phyloP scores from a whole-genome alignment of 2,797 vertebrate species.

The Dicrostonyx torquatus region DNA sequence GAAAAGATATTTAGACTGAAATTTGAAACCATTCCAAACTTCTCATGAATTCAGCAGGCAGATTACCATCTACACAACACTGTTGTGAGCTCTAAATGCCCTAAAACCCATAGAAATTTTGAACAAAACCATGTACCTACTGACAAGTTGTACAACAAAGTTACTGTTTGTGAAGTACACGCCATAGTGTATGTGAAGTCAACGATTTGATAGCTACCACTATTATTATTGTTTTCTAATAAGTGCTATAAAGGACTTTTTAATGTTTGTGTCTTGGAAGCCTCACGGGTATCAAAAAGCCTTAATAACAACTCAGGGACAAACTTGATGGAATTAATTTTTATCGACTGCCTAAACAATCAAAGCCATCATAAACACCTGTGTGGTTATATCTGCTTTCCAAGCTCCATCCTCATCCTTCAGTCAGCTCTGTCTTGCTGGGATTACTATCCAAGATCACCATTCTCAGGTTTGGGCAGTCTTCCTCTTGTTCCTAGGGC shows the following conservation, averaged over 20 bases:
- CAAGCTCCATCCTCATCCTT: background rate
- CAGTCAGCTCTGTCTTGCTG: background rate
- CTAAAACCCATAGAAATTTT: background rate
- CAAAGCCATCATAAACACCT: background rate
- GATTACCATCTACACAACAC: background rate
- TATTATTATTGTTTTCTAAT: background rate
- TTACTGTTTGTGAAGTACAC: background rate
- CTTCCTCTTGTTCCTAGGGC: background rate
- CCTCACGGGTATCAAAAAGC: background rate
- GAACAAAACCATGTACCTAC: background rate
- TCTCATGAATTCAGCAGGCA: background rate
- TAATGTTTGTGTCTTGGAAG: background rate
- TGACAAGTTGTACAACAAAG: background rate
- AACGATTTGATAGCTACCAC: background rate
- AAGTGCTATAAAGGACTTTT: background rate
- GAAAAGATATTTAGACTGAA: background rate
- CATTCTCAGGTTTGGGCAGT: background rate
- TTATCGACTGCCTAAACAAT: constrained; percentile 14
- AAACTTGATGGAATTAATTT: background rate
- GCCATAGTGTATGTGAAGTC: background rate
- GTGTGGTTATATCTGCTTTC: background rate
- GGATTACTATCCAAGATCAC: background rate
- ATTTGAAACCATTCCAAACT: background rate
- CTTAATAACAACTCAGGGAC: constrained; percentile 29
- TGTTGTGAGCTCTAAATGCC: background rate